These are phyloP conservation scores for Leistus spinibarbis DNA, from an alignment of 2,888 invertebrate genomes.

Conservation along the genomic window DNA sequence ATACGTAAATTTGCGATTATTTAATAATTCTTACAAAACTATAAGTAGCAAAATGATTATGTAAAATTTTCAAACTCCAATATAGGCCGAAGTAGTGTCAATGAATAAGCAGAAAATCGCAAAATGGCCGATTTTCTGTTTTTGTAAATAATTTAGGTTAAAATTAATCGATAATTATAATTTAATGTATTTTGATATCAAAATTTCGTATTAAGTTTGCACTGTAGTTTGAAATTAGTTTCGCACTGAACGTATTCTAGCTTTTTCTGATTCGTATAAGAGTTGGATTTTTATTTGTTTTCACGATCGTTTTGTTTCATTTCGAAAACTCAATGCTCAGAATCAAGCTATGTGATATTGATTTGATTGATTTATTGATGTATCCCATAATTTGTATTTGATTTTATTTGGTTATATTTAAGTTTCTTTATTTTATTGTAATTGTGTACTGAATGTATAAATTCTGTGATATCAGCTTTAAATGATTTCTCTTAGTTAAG, in stretches of 20 bases:
- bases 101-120: slow-evolving; percentile 45
- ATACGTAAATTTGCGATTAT: not conserved
- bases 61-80: slow-evolving; percentile 30
- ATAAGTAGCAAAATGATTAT: slow-evolving; percentile 19
- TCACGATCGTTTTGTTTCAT: slow-evolving; percentile 5
- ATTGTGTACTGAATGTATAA: slow-evolving; percentile 23
- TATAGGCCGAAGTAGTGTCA: slow-evolving; percentile 57
- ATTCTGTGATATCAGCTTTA: slow-evolving; percentile 56
- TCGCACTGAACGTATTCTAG: slow-evolving; percentile 40
- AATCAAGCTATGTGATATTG: slow-evolving; percentile 54
- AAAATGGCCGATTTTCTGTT: slow-evolving; percentile 24
- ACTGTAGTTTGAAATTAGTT: slow-evolving; percentile 28
- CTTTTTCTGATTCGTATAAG: slow-evolving; percentile 40
- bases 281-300: slow-evolving; percentile 37
- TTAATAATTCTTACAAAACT: not conserved
- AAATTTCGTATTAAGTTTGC: slow-evolving; percentile 34
- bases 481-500: slow-evolving; percentile 32
- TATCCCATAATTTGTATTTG: slow-evolving; percentile 46
- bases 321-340: slow-evolving; percentile 47
- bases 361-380: slow-evolving; percentile 38
- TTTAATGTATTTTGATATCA: slow-evolving; percentile 28
- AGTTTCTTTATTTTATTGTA: not conserved
- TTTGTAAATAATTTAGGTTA: slow-evolving; percentile 51
- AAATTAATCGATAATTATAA: slow-evolving; percentile 12
- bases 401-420: not conserved